phyloP scores from a whole-genome alignment of 2,797 vertebrate species.

The Allobates femoralis region DNA sequence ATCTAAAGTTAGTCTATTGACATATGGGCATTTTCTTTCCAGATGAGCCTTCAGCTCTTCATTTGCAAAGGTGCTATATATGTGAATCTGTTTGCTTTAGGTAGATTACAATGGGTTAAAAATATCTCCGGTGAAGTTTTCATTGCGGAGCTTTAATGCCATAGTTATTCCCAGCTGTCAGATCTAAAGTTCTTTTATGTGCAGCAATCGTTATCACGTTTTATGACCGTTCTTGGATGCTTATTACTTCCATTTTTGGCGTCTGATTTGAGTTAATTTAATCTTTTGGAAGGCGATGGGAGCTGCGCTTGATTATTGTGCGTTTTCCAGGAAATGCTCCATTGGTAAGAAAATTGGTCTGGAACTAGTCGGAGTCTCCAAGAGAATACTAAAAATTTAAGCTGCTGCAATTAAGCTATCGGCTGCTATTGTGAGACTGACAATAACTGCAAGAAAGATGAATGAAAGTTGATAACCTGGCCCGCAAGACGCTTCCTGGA shows the following conservation, averaged over 20 bases:
- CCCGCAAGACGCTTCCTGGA: conserved; percentile 32
- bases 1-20: too few species aligned
- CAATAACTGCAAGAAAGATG: conserved; percentile 59
- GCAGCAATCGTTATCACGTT: conserved; percentile 50
- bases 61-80: background rate
- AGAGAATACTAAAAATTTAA: conserved; percentile 57
- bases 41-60: background rate
- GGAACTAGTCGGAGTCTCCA: conserved; percentile 55
- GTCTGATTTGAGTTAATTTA: conserved; percentile 61
- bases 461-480: conserved; percentile 60
- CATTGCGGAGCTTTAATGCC: conserved; percentile 28
- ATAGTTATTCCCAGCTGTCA: conserved; percentile 49
- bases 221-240: conserved; percentile 56
- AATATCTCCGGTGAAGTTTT: conserved; percentile 10
- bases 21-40: background rate
- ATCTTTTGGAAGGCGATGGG: conserved; percentile 61
- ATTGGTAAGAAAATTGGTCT: conserved; percentile 63
- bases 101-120: conserved; percentile 14
- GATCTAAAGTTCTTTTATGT: conserved; percentile 53
- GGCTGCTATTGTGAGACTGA: conserved; percentile 56
- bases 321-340: conserved; percentile 63
- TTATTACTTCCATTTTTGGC: conserved; percentile 62
- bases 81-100: background rate
- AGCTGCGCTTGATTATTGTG: conserved; percentile 58
- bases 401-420: conserved; percentile 58